phyloP scores from a whole-genome alignment of 2,888 invertebrate genomes.

The Synergus laeviventris region DNA sequence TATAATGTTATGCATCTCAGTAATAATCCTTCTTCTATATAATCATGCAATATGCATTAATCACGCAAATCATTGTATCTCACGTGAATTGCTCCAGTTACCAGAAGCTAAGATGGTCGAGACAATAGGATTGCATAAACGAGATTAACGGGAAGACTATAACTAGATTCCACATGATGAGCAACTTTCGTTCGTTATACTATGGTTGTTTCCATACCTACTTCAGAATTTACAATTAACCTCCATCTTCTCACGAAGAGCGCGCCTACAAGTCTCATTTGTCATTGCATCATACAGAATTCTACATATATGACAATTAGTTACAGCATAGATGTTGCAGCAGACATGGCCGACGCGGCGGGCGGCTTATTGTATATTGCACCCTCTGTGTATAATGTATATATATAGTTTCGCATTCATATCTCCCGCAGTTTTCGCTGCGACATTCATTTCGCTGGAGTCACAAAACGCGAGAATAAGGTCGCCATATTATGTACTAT shows the following conservation, averaged over 20 bases:
- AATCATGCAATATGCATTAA: neutral
- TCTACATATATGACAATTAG: slow-evolving; percentile 48
- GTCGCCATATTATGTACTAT: too few relatives aligned
- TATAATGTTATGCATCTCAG: too few relatives aligned
- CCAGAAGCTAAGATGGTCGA: slow-evolving; percentile 28
- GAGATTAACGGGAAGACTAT: slow-evolving; percentile 46
- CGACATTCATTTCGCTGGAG: neutral
- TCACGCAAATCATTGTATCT: slow-evolving; percentile 7
- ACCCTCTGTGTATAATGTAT: too few relatives aligned
- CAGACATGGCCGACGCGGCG: slow-evolving; percentile 48
- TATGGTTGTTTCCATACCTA: slow-evolving; percentile 44
- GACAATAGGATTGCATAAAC: slow-evolving; percentile 50
- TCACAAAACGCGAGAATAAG: neutral
- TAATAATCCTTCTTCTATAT: too few relatives aligned
- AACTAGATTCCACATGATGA: slow-evolving; percentile 43
- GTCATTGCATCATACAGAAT: slow-evolving; percentile 51
- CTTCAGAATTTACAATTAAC: neutral
- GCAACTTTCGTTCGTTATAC: slow-evolving; percentile 55
- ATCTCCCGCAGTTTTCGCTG: neutral
- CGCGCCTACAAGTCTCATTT: slow-evolving; percentile 49
- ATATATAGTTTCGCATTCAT: neutral
- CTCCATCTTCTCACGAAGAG: slow-evolving; percentile 52
- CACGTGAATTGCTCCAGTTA: slow-evolving; percentile 51
- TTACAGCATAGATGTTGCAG: slow-evolving; percentile 50
- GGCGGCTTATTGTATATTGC: slow-evolving; percentile 44